Evolutionary conservation across 2,888 invertebrate genomes (phyloP).

Genomic region (Lasioglossum zephyrum): DNA sequence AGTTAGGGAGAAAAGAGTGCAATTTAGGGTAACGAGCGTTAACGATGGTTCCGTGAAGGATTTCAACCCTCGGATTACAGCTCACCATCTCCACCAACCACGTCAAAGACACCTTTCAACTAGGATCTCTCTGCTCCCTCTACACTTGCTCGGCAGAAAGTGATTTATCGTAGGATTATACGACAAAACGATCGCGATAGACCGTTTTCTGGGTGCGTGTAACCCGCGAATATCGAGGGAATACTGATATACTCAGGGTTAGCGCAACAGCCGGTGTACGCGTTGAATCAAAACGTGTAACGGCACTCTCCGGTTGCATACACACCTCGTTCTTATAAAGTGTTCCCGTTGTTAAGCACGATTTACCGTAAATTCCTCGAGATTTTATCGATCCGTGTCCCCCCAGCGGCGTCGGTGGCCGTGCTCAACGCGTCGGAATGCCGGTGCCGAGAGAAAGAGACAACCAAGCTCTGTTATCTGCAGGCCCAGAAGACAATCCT

Average conservation of each 20-base stretch:
- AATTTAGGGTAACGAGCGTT: background rate
- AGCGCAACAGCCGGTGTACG: conserved; percentile 34
- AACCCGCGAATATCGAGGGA: conserved; percentile 21
- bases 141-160: conserved; percentile 16
- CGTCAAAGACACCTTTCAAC: conserved; percentile 6
- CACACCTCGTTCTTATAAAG: conserved; percentile 46
- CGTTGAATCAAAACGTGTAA: conserved; percentile 59
- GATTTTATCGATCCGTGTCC: conserved; percentile 62
- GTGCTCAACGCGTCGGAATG: conserved; percentile 48
- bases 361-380: conserved; percentile 64
- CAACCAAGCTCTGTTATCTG: conserved; percentile 6
- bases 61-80: background rate
- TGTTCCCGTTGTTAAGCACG: conserved; percentile 59
- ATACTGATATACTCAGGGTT: conserved; percentile 8
- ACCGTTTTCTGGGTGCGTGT: conserved; percentile 1
- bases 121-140: background rate
- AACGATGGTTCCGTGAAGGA: background rate
- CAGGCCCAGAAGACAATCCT: conserved; percentile 29
- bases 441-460: conserved; percentile 21
- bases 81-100: background rate
- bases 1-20: background rate
- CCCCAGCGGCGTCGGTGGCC: conserved; percentile 30
- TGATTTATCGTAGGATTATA: conserved; percentile 37
- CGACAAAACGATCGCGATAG: conserved; percentile 36
- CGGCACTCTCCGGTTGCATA: conserved; percentile 41